phyloP scores from a whole-genome alignment of 2,113 vertebrate species.

The Arizona elegans region DNA sequence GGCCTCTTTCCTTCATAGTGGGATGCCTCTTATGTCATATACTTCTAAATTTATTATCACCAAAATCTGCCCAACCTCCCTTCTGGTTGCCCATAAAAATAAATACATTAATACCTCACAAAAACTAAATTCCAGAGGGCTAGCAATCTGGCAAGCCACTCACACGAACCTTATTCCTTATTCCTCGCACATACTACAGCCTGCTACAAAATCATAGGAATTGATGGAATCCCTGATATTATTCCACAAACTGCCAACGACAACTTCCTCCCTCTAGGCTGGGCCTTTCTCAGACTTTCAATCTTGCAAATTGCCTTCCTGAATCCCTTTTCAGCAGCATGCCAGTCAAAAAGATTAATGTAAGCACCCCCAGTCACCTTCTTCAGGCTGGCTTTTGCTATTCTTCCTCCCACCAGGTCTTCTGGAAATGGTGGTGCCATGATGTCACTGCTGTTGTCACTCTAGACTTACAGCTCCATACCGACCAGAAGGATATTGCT shows the following conservation, averaged over 20 bases:
- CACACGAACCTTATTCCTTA: background rate
- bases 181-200: background rate
- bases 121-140: background rate
- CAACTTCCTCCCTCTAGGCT: background rate
- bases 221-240: background rate
- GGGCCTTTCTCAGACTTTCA: background rate
- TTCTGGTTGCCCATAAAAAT: no score
- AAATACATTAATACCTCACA: background rate
- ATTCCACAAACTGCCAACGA: background rate
- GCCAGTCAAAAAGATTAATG: background rate
- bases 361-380: background rate
- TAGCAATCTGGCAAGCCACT: background rate
- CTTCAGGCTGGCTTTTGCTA: background rate
- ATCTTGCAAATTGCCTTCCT: background rate
- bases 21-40: background rate
- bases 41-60: background rate
- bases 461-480: background rate
- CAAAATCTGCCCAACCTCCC: no score
- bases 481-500: background rate
- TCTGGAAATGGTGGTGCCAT: background rate
- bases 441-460: background rate
- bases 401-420: background rate
- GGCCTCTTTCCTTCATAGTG: background rate
- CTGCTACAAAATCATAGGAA: background rate
- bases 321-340: background rate